Percentiles rank a stretch among this genome's conserved stretches.
phyloP scores from a whole-genome alignment of 2,888 invertebrate species.

The Tachystola acroxantha region DNA sequence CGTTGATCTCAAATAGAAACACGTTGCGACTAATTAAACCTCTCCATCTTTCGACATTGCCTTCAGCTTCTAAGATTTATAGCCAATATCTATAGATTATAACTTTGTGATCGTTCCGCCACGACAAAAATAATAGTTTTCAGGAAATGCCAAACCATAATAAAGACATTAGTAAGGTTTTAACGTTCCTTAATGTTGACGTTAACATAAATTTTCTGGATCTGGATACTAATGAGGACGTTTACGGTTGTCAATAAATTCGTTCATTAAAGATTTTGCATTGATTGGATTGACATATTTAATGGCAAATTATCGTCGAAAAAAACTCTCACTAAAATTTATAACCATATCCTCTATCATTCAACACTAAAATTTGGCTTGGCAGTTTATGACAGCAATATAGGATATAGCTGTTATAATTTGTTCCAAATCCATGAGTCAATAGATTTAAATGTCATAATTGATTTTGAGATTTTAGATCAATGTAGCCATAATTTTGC shows the following conservation, averaged over 20 bases:
- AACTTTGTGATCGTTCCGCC: conserved; percentile 31
- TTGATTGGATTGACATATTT: conserved; percentile 45
- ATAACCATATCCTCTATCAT: neutral
- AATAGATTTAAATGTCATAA: too few species aligned
- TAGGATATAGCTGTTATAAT: neutral
- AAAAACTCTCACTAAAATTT: neutral
- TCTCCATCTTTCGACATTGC: conserved; percentile 36
- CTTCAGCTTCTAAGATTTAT: conserved; percentile 38
- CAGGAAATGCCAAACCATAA: conserved; percentile 35
- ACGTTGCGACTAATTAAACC: conserved; percentile 53
- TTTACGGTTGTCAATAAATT: conserved; percentile 60
- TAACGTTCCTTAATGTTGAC: conserved; percentile 19
- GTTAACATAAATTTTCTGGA: conserved; percentile 52
- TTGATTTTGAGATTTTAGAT: too few species aligned
- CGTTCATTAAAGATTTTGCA: conserved; percentile 52
- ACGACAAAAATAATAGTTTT: conserved; percentile 28
- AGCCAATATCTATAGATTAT: conserved; percentile 29
- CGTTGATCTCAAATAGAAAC: conserved; percentile 48
- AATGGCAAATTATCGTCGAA: conserved; percentile 23
- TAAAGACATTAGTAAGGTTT: conserved; percentile 35
- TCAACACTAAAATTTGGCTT: neutral
- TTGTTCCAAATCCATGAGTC: neutral
- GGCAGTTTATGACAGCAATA: neutral
- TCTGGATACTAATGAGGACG: conserved; percentile 45
- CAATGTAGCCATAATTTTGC: too few species aligned